Evolutionary conservation across 2,113 vertebrate genomes (phyloP).

Genomic region (Laterallus jamaicensis): DNA sequence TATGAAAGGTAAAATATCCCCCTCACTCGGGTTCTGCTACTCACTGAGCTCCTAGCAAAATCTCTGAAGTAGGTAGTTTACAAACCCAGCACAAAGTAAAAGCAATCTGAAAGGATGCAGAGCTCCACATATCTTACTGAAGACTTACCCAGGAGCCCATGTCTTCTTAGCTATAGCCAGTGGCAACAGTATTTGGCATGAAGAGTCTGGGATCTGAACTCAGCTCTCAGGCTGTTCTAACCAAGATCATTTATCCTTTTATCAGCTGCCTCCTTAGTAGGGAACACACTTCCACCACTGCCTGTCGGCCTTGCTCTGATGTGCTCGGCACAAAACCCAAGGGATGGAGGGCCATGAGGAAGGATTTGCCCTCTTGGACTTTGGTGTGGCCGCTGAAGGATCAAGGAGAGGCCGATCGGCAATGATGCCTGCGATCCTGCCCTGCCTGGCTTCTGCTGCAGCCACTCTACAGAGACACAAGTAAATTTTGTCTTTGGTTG

Average conservation of each 20-base stretch:
- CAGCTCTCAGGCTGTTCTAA: not conserved
- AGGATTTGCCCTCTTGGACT: not conserved
- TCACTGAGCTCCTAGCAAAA: not conserved
- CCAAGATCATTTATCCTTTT: not conserved
- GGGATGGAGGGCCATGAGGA: not conserved
- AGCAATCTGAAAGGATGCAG: not conserved
- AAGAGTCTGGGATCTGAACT: not conserved
- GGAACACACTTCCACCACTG: not conserved
- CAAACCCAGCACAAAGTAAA: not conserved
- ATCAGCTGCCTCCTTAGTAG: not conserved
- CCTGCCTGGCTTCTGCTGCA: not conserved
- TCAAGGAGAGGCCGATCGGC: accelerated
- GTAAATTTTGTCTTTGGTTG: not conserved
- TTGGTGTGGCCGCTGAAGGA: not conserved
- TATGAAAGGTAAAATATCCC: not conserved
- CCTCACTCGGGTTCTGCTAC: not conserved
- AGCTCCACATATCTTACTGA: not conserved
- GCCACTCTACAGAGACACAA: not conserved
- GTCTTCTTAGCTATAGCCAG: not conserved
- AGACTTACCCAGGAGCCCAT: not conserved
- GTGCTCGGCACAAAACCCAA: not conserved
- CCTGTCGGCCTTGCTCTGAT: accelerated
- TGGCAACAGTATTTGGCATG: not conserved
- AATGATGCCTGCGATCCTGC: not conserved
- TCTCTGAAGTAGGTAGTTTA: not conserved